These are phyloP conservation scores for Pseudochaenichthys georgianus DNA, from an alignment of 2,797 vertebrate genomes.

Conservation along the genomic window DNA sequence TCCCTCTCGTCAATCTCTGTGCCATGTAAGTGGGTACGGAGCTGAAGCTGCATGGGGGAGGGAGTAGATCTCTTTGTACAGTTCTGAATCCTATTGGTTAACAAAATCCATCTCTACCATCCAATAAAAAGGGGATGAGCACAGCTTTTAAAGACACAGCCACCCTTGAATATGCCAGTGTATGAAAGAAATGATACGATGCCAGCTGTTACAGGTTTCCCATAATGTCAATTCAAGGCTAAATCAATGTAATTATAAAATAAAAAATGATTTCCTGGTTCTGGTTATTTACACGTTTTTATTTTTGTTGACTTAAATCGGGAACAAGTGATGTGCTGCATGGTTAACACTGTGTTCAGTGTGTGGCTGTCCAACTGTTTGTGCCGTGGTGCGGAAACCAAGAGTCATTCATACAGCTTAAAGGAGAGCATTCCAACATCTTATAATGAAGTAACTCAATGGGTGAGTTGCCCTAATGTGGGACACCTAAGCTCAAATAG, in stretches of 20 bases:
- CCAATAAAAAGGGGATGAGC: conserved; percentile 44
- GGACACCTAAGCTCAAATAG: no score
- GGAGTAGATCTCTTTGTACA: conserved; percentile 76
- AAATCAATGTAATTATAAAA: not conserved
- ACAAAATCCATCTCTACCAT: conserved; percentile 8
- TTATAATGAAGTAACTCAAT: no score
- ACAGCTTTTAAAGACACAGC: conserved; percentile 43
- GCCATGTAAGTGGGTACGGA: conserved; percentile 32
- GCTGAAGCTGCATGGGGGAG: conserved; percentile 50
- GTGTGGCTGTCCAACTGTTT: not conserved
- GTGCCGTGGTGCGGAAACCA: conserved; percentile 9
- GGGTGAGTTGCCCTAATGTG: no score
- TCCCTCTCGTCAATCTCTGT: conserved; percentile 47
- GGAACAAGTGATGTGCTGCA: not conserved
- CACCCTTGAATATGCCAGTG: not conserved
- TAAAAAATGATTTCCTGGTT: not conserved
- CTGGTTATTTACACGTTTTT: not conserved
- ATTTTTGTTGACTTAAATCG: not conserved
- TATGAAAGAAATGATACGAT: not conserved
- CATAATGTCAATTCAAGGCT: not conserved
- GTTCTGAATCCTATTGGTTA: conserved; percentile 57
- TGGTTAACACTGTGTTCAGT: rapidly evolving
- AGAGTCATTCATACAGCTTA: not conserved
- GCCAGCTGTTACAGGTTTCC: rapidly evolving
- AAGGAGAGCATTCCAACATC: not conserved